Conservation (phyloP, 2,113 vertebrate genomes). For the Porphyrio hochstetteri region DNA sequence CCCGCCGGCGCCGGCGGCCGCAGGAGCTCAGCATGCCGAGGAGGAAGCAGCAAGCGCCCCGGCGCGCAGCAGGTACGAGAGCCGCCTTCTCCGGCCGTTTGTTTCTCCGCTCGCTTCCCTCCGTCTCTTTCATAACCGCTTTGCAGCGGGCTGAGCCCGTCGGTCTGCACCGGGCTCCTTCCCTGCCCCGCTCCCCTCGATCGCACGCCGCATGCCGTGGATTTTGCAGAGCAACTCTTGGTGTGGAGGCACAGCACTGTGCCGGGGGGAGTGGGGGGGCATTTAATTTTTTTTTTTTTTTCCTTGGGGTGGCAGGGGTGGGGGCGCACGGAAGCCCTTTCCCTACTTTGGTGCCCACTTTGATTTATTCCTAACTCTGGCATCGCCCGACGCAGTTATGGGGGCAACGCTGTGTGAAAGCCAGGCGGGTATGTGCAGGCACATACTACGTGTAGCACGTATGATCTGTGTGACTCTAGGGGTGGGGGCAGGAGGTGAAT, state of each 20-base stretch:
- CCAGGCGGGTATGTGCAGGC: neutral
- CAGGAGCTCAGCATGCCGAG: conserved; percentile 88
- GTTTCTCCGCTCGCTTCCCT: neutral
- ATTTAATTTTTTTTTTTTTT: neutral
- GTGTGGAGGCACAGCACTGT: neutral
- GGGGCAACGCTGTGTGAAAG: neutral
- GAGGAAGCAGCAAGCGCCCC: conserved; percentile 98
- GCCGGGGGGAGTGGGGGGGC: neutral
- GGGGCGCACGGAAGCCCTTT: neutral
- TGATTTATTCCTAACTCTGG: conserved; percentile 12
- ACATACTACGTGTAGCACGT: neutral
- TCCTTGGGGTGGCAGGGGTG: neutral
- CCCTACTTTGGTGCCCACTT: conserved; percentile 28
- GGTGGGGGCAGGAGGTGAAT: neutral
- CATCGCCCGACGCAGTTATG: neutral
- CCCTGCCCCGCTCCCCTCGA: neutral
- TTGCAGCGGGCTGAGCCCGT: neutral
- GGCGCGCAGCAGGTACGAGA: conserved; percentile 94
- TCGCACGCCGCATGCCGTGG: neutral
- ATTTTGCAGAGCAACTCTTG: conserved; percentile 40
- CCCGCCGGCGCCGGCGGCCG: conserved; percentile 68
- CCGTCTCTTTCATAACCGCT: neutral
- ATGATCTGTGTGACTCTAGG: neutral
- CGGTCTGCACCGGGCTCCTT: neutral
- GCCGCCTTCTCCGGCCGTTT: conserved; percentile 38